phyloP scores from a whole-genome alignment of 2,797 vertebrate species.

The Erpetoichthys calabaricus region DNA sequence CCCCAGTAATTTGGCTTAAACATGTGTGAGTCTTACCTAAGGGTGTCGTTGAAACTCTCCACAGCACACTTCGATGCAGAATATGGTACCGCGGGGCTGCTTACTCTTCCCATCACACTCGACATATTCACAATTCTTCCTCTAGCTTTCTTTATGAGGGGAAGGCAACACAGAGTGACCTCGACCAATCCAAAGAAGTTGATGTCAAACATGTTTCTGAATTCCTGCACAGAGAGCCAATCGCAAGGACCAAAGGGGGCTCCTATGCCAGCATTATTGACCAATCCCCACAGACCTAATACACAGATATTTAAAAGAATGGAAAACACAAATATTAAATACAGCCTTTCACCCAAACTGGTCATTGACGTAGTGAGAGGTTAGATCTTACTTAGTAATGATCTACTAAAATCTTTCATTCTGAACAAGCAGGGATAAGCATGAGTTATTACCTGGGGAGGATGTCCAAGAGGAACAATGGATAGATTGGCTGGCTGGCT shows the following conservation, averaged over 20 bases:
- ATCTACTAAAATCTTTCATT: no score
- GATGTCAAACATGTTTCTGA: constrained; percentile 45
- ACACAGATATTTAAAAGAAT: neutral
- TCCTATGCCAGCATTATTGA: constrained; percentile 52
- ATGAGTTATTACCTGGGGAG: no score
- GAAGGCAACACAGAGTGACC: constrained; percentile 48
- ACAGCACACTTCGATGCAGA: constrained; percentile 46
- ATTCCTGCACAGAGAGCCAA: constrained; percentile 49
- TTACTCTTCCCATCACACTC: constrained; percentile 51
- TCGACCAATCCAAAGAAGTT: constrained; percentile 50
- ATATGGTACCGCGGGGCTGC: constrained; percentile 38
- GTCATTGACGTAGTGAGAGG: neutral
- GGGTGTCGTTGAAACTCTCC: constrained; percentile 52
- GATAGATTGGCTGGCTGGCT: no score
- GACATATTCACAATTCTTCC: constrained; percentile 55
- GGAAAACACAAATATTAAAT: neutral
- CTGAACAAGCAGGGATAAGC: no score
- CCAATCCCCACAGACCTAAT: constrained; percentile 53
- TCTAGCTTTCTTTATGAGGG: constrained; percentile 49
- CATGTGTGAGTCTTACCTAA: constrained; percentile 33
- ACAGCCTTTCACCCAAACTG: neutral
- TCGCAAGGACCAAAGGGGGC: constrained; percentile 34
- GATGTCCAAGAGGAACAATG: no score
- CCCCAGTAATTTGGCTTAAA: no score
- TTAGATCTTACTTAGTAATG: neutral